These are phyloP conservation scores for Borostomias antarcticus DNA, from an alignment of 2,797 vertebrate genomes.

Conservation along the genomic window DNA sequence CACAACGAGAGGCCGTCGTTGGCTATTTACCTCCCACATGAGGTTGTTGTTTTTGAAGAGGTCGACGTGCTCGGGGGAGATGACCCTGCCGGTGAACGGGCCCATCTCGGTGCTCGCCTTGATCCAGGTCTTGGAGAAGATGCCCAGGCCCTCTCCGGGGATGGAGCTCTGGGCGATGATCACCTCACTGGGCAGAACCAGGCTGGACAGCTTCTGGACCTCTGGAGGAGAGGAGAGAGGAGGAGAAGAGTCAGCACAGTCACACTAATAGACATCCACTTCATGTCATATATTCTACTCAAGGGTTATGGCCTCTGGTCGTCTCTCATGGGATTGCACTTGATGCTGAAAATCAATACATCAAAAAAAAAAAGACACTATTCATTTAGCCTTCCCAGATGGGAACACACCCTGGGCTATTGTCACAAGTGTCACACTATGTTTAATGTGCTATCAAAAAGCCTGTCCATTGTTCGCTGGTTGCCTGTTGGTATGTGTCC, in stretches of 20 bases:
- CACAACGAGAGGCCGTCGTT: no score
- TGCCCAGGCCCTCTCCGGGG: slow-evolving; percentile 91
- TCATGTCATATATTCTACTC: not conserved
- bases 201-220: slow-evolving; percentile 93
- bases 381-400: not conserved
- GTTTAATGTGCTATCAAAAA: not conserved
- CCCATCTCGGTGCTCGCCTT: slow-evolving; percentile 97
- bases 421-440: not conserved
- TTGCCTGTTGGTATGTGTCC: not conserved
- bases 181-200: slow-evolving; percentile 92
- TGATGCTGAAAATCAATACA: not conserved
- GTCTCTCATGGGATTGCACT: not conserved
- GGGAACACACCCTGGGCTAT: not conserved
- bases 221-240: slow-evolving; percentile 70
- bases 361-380: not conserved
- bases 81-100: slow-evolving; percentile 91
- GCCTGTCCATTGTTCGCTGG: not conserved
- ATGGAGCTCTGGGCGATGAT: slow-evolving; percentile 97
- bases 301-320: not conserved
- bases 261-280: no score
- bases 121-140: slow-evolving; percentile 98
- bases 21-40: slow-evolving; percentile 93
- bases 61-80: slow-evolving; percentile 92
- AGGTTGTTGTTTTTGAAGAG: slow-evolving; percentile 98
- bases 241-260: not conserved